Base-by-base conservation (phyloP, 2,797 vertebrate genomes). In the Brachyrhaphis roseni region DNA sequence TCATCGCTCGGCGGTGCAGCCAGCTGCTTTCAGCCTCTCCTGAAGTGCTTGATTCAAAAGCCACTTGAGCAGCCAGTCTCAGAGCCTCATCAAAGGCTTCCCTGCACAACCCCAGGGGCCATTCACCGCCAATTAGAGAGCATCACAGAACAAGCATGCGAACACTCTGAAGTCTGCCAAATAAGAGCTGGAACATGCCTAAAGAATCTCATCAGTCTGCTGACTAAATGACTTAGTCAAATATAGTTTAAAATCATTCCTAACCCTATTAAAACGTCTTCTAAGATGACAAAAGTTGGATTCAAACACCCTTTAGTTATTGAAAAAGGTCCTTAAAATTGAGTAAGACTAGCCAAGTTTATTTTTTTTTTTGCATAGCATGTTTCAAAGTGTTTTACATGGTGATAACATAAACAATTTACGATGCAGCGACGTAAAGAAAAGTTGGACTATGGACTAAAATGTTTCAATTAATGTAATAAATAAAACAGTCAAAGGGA, bases 1-100 rank as follows among this genome's bases (percentile, higher is more conserved):
- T 79, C 28, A 1, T 68, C 72, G 75, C 71, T 47, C 73, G 18
- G 73, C 53, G 11, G 64, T 75, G 59, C 59, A 75, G 78, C 78
- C 2, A 26, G 79, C 86, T 87, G 86, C 87, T 92, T 88, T 80
- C 84, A 79, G 83, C 75, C 72, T 66, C 83, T 91, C 76, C 0
- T 86, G 78, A 88, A 92, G 86, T 83, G 89, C 82, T 86, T 86
- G 80, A 59, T 86, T 89, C 84, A 84, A 82, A 86, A 87, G 86
- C 88, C 89, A 90, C 86, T 92, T 90, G 93, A 86, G 85, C 91
- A 83, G 90, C 79, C 47, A 82, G 79, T 84, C 82, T 81, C 85
- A 71, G 79, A 81, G 80, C 81, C 88, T 90, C 90, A 91, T 92
- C 89, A 90, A 89, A 92, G 84, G 88, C 87, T 87, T 85, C 74